Conservation (phyloP, 2,797 vertebrate genomes). For the Malacoraja senta region DNA sequence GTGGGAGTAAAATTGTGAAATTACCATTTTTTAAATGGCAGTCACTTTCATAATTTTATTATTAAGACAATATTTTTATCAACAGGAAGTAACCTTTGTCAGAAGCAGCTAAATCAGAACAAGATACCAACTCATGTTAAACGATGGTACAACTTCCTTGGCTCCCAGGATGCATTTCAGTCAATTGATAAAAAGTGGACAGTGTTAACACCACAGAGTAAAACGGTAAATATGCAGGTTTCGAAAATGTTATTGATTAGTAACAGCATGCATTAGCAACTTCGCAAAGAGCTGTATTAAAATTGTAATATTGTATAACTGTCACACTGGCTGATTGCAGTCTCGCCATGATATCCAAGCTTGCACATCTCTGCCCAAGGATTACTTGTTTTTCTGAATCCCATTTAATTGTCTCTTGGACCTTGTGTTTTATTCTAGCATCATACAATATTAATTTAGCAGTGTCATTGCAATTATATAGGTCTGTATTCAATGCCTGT, state of each 20-base stretch:
- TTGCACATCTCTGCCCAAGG: not conserved
- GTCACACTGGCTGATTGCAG: not conserved
- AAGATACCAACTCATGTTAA: constrained; percentile 67
- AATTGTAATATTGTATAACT: not conserved
- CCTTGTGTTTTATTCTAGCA: not conserved
- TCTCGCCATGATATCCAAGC: no score
- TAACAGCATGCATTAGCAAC: not conserved
- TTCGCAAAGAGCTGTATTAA: not conserved
- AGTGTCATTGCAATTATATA: not conserved
- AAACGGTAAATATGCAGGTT: constrained; percentile 44
- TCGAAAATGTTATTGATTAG: not conserved
- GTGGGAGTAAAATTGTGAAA: not conserved
- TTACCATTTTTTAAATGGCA: not conserved
- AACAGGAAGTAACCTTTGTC: constrained; percentile 66
- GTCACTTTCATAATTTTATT: not conserved
- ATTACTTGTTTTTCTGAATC: not conserved
- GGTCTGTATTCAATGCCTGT: no score
- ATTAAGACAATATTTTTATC: constrained; percentile 44
- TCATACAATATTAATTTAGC: not conserved
- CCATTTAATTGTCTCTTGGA: not conserved
- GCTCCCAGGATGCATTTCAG: constrained; percentile 70
- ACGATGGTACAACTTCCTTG: constrained; percentile 86
- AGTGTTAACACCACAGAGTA: constrained; percentile 47
- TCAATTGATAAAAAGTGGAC: constrained; percentile 70
- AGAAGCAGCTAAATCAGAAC: constrained; percentile 56